Percentiles rank a stretch among this genome's conserved stretches.
Conservation (phyloP, 2,888 invertebrate genomes). For the Coelinius sp. region DNA sequence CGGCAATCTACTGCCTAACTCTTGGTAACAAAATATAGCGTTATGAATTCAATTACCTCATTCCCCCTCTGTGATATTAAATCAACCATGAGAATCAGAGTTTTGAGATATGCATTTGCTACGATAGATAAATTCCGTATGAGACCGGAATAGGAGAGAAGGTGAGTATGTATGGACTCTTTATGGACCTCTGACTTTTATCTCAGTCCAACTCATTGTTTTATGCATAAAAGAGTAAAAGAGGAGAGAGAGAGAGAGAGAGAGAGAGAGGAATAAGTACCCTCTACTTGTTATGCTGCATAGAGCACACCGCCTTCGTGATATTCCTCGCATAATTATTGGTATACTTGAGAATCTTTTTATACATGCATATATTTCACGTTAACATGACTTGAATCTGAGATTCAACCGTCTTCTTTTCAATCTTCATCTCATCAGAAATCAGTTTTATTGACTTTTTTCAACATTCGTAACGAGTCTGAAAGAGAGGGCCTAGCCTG, state of each 20-base stretch:
- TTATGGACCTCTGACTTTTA: not conserved
- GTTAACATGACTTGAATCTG: conserved; percentile 28
- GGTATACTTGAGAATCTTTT: conserved; percentile 42
- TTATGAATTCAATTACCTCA: not conserved
- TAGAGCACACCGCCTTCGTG: conserved; percentile 49
- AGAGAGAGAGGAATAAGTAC: conserved; percentile 22
- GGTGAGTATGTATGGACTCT: not conserved
- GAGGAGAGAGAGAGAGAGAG: not conserved
- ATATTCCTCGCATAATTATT: conserved; percentile 66
- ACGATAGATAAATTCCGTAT: not conserved
- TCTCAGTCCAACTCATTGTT: not conserved
- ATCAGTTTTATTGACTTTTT: conserved; percentile 51
- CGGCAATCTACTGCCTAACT: not conserved
- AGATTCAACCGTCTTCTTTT: conserved; percentile 12
- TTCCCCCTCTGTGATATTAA: not conserved
- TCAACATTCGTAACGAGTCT: conserved; percentile 58
- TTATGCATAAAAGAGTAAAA: not conserved
- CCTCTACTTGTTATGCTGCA: conserved; percentile 58
- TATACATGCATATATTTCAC: conserved; percentile 1
- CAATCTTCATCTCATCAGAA: conserved; percentile 36
- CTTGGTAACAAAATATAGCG: not conserved
- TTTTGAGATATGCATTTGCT: not conserved
- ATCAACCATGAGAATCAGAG: not conserved
- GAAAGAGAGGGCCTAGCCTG: no score
- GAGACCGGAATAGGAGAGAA: not conserved